These are phyloP conservation scores for Ibidorhyncha struthersii DNA, from an alignment of 2,113 vertebrate genomes.

Conservation along the genomic window DNA sequence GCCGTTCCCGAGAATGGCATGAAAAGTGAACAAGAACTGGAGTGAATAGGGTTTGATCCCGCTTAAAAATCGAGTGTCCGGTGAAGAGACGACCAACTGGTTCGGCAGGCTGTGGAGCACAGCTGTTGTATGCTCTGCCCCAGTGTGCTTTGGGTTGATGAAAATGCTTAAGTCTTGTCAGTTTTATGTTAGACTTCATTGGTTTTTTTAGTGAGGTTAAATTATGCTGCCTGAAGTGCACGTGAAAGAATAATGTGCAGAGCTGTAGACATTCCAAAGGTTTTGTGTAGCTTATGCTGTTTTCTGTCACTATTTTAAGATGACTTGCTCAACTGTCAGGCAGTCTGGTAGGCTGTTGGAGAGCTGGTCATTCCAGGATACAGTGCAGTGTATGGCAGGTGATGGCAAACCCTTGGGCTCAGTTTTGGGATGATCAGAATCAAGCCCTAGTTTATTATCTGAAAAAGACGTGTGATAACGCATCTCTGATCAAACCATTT, in stretches of 20 bases:
- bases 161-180: neutral
- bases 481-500: neutral
- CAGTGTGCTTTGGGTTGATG: neutral
- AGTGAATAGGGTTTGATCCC: neutral
- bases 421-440: neutral
- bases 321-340: neutral
- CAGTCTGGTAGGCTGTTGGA: neutral
- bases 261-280: neutral
- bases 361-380: neutral
- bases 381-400: rapidly evolving
- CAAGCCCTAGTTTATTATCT: neutral
- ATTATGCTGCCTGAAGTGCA: neutral
- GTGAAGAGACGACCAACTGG: rapidly evolving
- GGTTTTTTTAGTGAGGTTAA: neutral
- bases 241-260: rapidly evolving
- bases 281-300: neutral
- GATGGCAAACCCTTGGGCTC: neutral
- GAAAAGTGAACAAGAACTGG: neutral
- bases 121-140: neutral
- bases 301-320: neutral
- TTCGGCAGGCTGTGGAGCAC: neutral
- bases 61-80: neutral
- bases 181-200: neutral
- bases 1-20: neutral
- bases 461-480: neutral